These are phyloP conservation scores for Dione vanillae DNA, from an alignment of 2,888 invertebrate genomes.

Conservation along the genomic window DNA sequence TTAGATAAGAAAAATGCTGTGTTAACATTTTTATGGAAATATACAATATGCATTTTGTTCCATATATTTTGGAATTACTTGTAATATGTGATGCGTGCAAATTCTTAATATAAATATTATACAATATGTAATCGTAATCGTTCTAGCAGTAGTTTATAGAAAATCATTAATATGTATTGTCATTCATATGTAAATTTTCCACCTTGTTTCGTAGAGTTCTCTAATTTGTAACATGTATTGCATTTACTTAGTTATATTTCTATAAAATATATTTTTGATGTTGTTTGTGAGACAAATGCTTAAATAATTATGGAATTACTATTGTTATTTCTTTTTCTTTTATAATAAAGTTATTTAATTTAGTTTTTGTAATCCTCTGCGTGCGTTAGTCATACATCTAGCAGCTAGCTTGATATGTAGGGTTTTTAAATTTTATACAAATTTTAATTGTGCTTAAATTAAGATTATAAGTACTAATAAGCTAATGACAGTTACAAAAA, in stretches of 20 bases:
- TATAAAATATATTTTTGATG: neutral
- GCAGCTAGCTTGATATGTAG: no score
- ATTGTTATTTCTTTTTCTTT: no score
- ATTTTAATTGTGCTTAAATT: no score
- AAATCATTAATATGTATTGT: neutral
- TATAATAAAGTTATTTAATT: no score
- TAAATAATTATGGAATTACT: no score
- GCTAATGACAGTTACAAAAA: no score
- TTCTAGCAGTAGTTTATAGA: neutral
- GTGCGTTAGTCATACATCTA: no score
- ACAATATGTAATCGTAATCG: neutral
- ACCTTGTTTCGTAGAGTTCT: neutral
- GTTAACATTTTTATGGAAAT: conserved; percentile 8
- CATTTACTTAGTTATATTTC: conserved; percentile 7
- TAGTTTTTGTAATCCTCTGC: no score
- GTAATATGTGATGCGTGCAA: neutral
- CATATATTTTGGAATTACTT: conserved; percentile 5
- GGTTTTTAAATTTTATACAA: no score
- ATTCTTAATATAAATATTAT: neutral
- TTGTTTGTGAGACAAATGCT: no score
- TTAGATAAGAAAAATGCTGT: neutral
- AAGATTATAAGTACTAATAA: no score
- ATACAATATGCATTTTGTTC: conserved; percentile 7
- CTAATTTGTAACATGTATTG: neutral
- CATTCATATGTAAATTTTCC: neutral